Evolutionary conservation across 2,113 vertebrate species (phyloP).

Genomic region (Antechinus flavipes): DNA sequence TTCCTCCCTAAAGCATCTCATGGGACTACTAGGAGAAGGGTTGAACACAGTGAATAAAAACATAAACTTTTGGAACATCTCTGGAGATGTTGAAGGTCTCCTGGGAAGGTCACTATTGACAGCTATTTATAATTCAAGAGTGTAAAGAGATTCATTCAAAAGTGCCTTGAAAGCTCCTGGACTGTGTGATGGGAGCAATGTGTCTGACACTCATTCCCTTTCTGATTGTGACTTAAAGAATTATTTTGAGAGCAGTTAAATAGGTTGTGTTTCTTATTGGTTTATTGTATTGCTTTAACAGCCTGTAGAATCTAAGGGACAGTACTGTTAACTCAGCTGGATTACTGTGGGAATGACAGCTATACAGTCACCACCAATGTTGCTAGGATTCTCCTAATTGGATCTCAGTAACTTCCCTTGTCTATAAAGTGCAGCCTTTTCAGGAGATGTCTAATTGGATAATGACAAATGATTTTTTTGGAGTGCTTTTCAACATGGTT

Average conservation of each 20-base stretch:
- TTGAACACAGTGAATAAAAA: conserved; percentile 44
- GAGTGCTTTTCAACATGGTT: neutral
- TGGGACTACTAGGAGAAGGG: conserved; percentile 22
- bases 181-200: neutral
- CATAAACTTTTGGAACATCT: neutral
- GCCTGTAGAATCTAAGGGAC: neutral
- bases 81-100: neutral
- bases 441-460: neutral
- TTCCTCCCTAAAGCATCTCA: neutral
- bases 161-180: neutral
- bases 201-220: neutral
- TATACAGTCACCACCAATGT: neutral
- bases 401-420: neutral
- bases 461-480: neutral
- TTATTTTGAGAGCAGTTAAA: neutral
- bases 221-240: neutral
- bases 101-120: neutral
- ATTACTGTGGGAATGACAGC: neutral
- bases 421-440: neutral
- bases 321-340: neutral
- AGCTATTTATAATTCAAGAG: neutral
- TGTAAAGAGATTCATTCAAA: neutral
- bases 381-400: neutral
- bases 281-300: conserved; percentile 7
- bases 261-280: neutral